These are phyloP conservation scores for Trochalopteron elliotii DNA, from an alignment of 2,113 vertebrate genomes.

Conservation along the genomic window DNA sequence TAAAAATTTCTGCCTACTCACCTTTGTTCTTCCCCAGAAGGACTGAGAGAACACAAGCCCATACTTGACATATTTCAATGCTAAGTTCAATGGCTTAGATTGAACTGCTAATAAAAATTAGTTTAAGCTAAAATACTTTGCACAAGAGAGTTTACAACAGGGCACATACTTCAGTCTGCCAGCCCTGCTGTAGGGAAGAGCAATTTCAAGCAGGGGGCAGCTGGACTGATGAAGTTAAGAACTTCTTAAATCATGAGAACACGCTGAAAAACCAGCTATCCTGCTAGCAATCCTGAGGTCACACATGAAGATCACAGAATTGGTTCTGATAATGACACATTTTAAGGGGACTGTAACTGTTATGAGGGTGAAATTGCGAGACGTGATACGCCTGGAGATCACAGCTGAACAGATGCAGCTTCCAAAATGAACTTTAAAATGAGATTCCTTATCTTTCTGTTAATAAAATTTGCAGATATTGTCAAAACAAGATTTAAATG, in stretches of 20 bases:
- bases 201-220: not conserved
- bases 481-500: not conserved
- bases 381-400: rapidly evolving
- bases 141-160: not conserved
- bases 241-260: not conserved
- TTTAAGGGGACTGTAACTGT: not conserved
- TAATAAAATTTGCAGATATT: not conserved
- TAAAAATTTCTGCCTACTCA: not conserved
- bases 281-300: not conserved
- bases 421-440: not conserved
- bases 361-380: rapidly evolving
- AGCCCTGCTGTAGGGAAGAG: not conserved
- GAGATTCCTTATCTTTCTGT: not conserved
- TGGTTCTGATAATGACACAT: not conserved
- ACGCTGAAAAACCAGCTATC: not conserved
- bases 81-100: not conserved
- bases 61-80: not conserved
- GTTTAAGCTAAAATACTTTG: not conserved
- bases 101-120: not conserved
- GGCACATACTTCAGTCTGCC: not conserved
- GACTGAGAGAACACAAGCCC: not conserved
- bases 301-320: not conserved
- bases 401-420: not conserved
- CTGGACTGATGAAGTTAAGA: not conserved
- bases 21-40: not conserved